Base-by-base conservation (phyloP, 2,888 invertebrate species). In the Thymelicus acteon region DNA sequence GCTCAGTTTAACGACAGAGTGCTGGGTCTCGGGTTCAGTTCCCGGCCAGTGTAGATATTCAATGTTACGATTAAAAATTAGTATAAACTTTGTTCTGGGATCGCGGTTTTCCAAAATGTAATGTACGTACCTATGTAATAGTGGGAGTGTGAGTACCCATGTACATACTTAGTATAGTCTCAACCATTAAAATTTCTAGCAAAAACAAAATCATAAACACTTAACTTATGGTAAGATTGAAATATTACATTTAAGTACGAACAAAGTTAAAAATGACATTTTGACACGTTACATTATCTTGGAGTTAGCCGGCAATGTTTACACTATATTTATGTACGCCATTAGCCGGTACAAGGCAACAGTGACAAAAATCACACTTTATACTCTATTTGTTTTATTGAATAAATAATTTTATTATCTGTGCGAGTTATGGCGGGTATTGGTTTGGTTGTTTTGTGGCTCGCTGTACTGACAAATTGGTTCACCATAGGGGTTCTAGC, bases 351-450 rank as follows among this genome's bases (percentile, higher is more conserved):
- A 88, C 90, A 89, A 82, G 87, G 79, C 76, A 76, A 82, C 80
- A 81, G 87, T 84, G 91, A 90, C 90, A 91, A 91, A 91, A 89
- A 82, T 91, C 87, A 86, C 90, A 90, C 89, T 86, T 87, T 89
- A 90, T 85, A 84, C 78, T 78, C 81, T 90, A 90, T 91, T 91
- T 90, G 91, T 92, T 91, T 90, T 88, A 90, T 89, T 84, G 84
- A 84, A 86, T 86, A 87, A 88, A 89, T 90, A 86, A 86, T 88
- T 86, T 88, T 86, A 87, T 85, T 84, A 85, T 81, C 78, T 78
- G 77, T 75, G 75, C 73, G 74, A 77, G 77, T 73, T 77, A 77
- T 76, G 76, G 71, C 73, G 74, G 63, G 72, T 73, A 72, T 70
- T 67, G 72, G 71, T 68, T 70, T 67, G 72, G 71, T 68, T 71